phyloP scores from a whole-genome alignment of 2,113 vertebrate genomes.

The Silurus glanis region DNA sequence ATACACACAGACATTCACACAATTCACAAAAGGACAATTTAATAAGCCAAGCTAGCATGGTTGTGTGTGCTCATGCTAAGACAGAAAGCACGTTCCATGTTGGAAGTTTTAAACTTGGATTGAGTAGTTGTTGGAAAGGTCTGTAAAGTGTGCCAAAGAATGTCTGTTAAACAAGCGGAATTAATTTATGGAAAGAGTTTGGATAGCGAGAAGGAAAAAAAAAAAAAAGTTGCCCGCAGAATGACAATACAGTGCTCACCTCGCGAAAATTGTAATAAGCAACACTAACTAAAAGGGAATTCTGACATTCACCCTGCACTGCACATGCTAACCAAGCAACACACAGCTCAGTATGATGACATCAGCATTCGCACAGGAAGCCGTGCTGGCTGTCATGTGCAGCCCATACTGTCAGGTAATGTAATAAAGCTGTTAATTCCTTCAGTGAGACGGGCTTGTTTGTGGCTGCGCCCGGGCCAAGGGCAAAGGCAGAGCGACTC shows the following conservation, averaged over 20 bases:
- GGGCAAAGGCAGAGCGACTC: conserved; percentile 60
- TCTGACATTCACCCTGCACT: conserved; percentile 4
- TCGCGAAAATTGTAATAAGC: conserved; percentile 19
- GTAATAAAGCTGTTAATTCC: conserved; percentile 70
- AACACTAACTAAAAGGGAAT: conserved; percentile 16
- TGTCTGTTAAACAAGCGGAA: background rate
- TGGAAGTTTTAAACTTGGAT: background rate
- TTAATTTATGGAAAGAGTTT: background rate
- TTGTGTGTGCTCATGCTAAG: background rate
- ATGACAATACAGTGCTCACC: conserved; percentile 5
- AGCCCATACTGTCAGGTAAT: conserved; percentile 60
- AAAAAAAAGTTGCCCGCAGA: background rate
- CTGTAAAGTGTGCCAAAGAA: background rate
- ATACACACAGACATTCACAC: background rate
- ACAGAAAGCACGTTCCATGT: background rate
- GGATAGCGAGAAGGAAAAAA: background rate
- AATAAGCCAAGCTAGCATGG: background rate
- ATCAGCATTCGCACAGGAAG: conserved; percentile 45
- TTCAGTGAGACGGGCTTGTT: conserved; percentile 65
- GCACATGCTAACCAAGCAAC: conserved; percentile 21
- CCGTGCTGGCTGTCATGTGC: conserved; percentile 34
- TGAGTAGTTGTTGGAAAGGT: background rate
- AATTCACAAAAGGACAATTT: background rate
- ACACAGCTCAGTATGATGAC: conserved; percentile 29
- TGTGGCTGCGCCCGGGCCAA: conserved; percentile 64